Conservation (phyloP, 2,888 invertebrate genomes). For the Acrobasis suavella region DNA sequence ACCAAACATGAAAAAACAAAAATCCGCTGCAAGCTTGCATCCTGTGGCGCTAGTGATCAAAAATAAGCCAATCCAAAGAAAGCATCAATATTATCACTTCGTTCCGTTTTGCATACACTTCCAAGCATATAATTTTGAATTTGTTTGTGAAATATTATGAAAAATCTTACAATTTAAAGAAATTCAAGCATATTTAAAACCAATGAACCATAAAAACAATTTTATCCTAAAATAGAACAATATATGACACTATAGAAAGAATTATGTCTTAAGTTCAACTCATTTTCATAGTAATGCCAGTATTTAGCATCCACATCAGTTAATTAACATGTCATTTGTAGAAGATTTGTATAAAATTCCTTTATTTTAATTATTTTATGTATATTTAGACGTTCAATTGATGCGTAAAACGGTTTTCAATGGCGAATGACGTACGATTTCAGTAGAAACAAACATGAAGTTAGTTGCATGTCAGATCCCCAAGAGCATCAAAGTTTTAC, state of each 20-base stretch:
- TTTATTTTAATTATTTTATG: not conserved
- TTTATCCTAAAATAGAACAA: too few species aligned
- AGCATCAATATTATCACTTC: conserved; percentile 39
- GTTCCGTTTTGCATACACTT: conserved; percentile 44
- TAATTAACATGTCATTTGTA: too few species aligned
- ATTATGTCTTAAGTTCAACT: too few species aligned
- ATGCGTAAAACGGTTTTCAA: conserved; percentile 45
- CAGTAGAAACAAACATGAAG: conserved; percentile 81
- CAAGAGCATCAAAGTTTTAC: conserved; percentile 68
- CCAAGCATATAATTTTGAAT: not conserved
- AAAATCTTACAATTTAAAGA: too few species aligned
- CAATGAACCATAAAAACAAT: too few species aligned
- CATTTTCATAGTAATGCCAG: too few species aligned
- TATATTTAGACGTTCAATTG: conserved; percentile 9
- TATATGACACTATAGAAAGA: too few species aligned
- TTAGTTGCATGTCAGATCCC: conserved; percentile 58
- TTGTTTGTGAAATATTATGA: too few species aligned
- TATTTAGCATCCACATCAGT: too few species aligned
- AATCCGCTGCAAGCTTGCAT: conserved; percentile 34
- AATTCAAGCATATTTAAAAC: too few species aligned
- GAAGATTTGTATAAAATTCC: too few species aligned
- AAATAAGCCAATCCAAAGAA: conserved; percentile 55
- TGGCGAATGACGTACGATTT: conserved; percentile 62
- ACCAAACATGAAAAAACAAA: conserved; percentile 21
- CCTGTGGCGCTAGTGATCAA: conserved; percentile 39